Conservation (phyloP, 2,797 vertebrate species). For the Antennarius maculatus region DNA sequence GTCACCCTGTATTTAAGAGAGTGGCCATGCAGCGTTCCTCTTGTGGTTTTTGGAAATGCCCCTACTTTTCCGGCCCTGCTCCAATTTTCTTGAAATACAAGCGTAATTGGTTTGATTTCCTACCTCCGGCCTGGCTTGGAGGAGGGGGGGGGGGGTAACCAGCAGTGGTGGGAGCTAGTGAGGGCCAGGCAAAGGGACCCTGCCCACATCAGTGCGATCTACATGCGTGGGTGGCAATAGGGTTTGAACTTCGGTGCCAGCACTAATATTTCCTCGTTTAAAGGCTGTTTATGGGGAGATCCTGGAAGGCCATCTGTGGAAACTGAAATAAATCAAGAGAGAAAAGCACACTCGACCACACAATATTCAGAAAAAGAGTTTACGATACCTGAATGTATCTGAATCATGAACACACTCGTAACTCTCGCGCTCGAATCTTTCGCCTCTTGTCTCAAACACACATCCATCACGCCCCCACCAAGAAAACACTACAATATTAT, state of each 20-base stretch:
- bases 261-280: conserved; percentile 55
- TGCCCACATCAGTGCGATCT: conserved; percentile 57
- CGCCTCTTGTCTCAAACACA: conserved; percentile 30
- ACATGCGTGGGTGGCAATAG: conserved; percentile 70
- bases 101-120: conserved; percentile 84
- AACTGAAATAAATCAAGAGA: conserved; percentile 54
- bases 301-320: conserved; percentile 66
- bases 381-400: conserved; percentile 44
- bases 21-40: conserved; percentile 69
- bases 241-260: conserved; percentile 55
- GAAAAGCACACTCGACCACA: conserved; percentile 27
- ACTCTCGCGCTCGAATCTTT: not conserved
- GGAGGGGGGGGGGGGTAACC: conserved; percentile 7
- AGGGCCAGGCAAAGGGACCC: conserved; percentile 56
- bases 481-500: conserved; percentile 54
- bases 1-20: conserved; percentile 47
- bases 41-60: conserved; percentile 77
- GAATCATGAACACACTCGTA: conserved; percentile 31
- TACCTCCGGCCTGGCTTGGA: conserved; percentile 75
- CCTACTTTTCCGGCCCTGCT: conserved; percentile 79
- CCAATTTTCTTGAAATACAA: conserved; percentile 85
- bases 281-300: conserved; percentile 71
- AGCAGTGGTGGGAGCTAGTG: conserved; percentile 36
- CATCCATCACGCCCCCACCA: conserved; percentile 47
- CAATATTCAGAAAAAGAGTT: conserved; percentile 20